A percentile compares a stretch with the other conserved stretches of the same genome.
These are phyloP conservation scores for Tarsius wallacei DNA, from an alignment of 2,797 vertebrate genomes.

Conservation along the genomic window DNA sequence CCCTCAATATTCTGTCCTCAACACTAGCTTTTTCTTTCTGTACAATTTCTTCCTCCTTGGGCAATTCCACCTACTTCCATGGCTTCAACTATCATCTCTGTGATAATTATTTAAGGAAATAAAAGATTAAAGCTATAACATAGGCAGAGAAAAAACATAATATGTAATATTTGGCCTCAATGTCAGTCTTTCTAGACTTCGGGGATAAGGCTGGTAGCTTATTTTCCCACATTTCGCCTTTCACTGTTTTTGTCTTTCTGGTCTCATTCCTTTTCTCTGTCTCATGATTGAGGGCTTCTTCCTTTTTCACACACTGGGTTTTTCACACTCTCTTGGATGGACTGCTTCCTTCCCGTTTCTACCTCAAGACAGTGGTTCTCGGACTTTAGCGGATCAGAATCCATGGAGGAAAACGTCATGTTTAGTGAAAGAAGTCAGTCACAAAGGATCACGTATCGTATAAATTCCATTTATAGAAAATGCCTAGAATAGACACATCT, in stretches of 20 bases:
- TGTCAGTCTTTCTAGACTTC: background rate
- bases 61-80: background rate
- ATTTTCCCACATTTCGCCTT: background rate
- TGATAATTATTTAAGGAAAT: background rate
- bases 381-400: background rate
- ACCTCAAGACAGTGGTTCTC: constrained; percentile 11
- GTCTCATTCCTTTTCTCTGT: background rate
- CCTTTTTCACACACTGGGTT: background rate
- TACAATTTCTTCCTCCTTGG: background rate
- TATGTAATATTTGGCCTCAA: background rate
- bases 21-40: background rate
- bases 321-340: background rate
- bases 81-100: background rate
- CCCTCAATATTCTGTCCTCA: background rate
- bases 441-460: background rate
- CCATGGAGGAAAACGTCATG: background rate
- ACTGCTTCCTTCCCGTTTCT: background rate
- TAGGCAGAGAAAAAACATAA: background rate
- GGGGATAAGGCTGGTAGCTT: background rate
- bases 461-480: background rate
- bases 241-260: background rate
- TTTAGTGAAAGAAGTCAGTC: background rate
- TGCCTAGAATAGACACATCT: background rate
- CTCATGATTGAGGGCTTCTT: background rate
- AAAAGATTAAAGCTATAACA: background rate